Evolutionary conservation across 2,113 vertebrate genomes (phyloP).

Genomic region (Tetrao urogallus): DNA sequence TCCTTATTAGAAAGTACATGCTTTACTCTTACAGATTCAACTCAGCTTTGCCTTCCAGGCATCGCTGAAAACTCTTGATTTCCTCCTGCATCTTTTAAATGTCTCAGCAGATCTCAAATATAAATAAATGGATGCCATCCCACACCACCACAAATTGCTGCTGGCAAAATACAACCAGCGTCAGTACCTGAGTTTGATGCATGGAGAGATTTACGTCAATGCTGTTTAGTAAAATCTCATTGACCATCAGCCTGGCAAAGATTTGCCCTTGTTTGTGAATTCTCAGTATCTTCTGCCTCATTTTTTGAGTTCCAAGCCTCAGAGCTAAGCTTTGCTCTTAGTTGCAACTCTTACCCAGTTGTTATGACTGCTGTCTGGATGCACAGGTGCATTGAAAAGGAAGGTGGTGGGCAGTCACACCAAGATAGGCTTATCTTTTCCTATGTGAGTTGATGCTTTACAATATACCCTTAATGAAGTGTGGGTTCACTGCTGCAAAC

Average conservation of each 20-base stretch:
- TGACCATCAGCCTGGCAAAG: not conserved
- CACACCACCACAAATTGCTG: not conserved
- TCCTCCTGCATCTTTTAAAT: not conserved
- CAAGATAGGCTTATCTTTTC: not conserved
- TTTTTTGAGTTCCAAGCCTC: not conserved
- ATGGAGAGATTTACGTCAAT: not conserved
- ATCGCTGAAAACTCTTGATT: not conserved
- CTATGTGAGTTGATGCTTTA: not conserved
- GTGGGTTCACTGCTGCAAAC: not conserved
- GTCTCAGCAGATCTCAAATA: not conserved
- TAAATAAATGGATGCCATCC: not conserved
- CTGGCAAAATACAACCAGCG: not conserved
- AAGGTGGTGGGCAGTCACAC: not conserved
- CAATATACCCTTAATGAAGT: not conserved
- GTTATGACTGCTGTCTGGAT: not conserved
- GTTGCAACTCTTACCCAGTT: not conserved
- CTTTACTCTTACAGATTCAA: not conserved
- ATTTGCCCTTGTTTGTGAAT: not conserved
- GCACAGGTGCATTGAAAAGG: not conserved
- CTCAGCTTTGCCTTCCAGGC: slow-evolving; percentile 5
- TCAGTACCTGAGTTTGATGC: not conserved
- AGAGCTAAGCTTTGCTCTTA: not conserved
- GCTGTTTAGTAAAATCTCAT: not conserved
- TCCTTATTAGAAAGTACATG: not conserved
- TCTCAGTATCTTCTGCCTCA: not conserved